Conservation (phyloP, 2,888 invertebrate genomes). For the Horisme vitalbata region DNA sequence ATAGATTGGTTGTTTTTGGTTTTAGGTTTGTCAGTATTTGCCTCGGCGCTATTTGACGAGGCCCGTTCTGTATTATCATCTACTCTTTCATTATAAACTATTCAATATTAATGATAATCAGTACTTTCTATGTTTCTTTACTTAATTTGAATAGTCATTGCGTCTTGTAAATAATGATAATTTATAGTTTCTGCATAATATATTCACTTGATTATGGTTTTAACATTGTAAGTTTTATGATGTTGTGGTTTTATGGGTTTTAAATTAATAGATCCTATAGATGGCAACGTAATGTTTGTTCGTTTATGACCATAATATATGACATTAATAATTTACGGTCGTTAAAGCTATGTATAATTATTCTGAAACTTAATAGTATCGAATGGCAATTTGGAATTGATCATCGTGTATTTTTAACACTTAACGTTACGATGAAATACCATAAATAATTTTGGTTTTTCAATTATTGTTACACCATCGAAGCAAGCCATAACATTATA, state of each 20-base stretch:
- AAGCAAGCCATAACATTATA: too few relatives aligned
- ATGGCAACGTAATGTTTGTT: constrained; percentile 13
- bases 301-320: constrained; percentile 10
- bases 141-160: constrained; percentile 43
- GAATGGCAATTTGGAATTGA: not conserved
- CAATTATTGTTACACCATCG: too few relatives aligned
- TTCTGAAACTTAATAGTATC: not conserved
- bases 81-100: constrained; percentile 79
- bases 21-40: constrained; percentile 55
- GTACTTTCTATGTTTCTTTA: constrained; percentile 53
- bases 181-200: constrained; percentile 30
- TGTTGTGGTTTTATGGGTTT: constrained; percentile 31
- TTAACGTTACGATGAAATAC: too few relatives aligned
- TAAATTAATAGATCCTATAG: constrained; percentile 31
- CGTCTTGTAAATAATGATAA: constrained; percentile 30
- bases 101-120: constrained; percentile 78
- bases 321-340: constrained; percentile 2
- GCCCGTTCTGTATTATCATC: constrained; percentile 79
- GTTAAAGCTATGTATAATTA: constrained; percentile 2
- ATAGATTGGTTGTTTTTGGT: constrained; percentile 13
- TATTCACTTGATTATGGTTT: constrained; percentile 30
- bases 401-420: not conserved
- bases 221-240: constrained; percentile 33
- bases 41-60: constrained; percentile 75
- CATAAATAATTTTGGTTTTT: too few relatives aligned